Conservation (phyloP, 1,140 invertebrate genomes). For the Euwallacea fornicatus region DNA sequence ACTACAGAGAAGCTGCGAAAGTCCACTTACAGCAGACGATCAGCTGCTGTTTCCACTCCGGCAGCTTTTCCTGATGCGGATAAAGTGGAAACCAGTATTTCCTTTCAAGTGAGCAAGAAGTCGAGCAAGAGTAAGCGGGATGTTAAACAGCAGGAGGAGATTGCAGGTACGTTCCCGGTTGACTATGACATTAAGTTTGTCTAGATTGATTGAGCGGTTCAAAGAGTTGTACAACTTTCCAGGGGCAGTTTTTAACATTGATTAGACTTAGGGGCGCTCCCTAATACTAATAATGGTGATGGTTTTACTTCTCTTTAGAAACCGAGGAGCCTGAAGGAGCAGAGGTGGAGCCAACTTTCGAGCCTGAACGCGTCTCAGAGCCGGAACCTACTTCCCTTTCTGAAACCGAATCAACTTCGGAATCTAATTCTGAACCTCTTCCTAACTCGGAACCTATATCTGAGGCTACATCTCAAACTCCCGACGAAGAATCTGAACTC, state of each 20-base stretch:
- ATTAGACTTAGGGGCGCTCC: slow-evolving; percentile 25
- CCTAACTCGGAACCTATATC: slow-evolving; percentile 52
- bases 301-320: slow-evolving; percentile 52
- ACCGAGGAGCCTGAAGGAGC: slow-evolving; percentile 45
- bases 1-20: slow-evolving; percentile 46
- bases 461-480: slow-evolving; percentile 45
- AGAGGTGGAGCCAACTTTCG: slow-evolving; percentile 54
- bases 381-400: slow-evolving; percentile 50
- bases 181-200: no score
- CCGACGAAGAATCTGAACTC: slow-evolving; percentile 49
- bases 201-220: no score
- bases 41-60: slow-evolving; percentile 46
- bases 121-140: slow-evolving; percentile 47
- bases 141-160: not conserved
- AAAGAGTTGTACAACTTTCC: no score
- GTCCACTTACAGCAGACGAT: slow-evolving; percentile 54
- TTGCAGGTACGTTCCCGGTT: not conserved
- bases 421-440: slow-evolving; percentile 51
- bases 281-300: slow-evolving; percentile 37
- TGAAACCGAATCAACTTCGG: slow-evolving; percentile 51
- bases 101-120: slow-evolving; percentile 61
- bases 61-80: slow-evolving; percentile 51
- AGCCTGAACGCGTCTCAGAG: slow-evolving; percentile 54
- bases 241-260: no score
- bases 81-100: slow-evolving; percentile 62